Base-by-base conservation (phyloP, 1,140 invertebrate species). In the Anthonomus grandis region DNA sequence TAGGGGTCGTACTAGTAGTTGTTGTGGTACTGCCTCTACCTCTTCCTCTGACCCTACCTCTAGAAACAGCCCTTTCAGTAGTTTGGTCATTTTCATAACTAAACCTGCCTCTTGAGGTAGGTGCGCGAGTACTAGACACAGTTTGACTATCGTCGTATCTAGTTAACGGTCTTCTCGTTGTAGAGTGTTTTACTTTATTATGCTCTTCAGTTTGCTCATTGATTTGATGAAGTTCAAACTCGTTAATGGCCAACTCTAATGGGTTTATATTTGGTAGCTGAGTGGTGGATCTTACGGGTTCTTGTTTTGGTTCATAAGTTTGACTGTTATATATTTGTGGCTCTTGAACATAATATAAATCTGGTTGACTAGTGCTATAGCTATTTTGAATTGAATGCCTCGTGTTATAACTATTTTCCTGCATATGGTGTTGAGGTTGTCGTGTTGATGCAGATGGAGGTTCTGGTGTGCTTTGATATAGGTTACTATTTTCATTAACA, bases 221-320 rank as follows among this genome's bases (percentile, higher is more conserved):
- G 12, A 69, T 68, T 61, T 70, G 64, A 12, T 65, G 52, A 8
- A 70, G 48, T 49, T 69, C 69, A 36, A 64, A 66, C 51, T 68
- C 62, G 37, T 65, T 68, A n/a, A 70, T 67, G 0, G 63, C 64
- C 44, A 68, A 56, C n/a, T 68, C 57, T 9, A 60, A 42, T 2
- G 62, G 57, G 56, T 53, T 57, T 23, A 57, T 38, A 23, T 56
- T 37, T 4, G 50, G 44, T 5, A 56, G 15, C 10, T 45, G 4
- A 17, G 3, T 24, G 54, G 52, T 49, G 37, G 22, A 22, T 38
- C 17, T 10, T 48, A 9, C 19, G n/a, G 9, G 22, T 55, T 8
- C 10, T 38, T n/a, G 5, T 15, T 18, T 50, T 12, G 48, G 18
- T 18, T 9, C 13, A n/a, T 22, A 37, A n/a, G n/a, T 12, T 42